Base-by-base conservation (phyloP, 2,113 vertebrate species). In the Rhineura floridana region DNA sequence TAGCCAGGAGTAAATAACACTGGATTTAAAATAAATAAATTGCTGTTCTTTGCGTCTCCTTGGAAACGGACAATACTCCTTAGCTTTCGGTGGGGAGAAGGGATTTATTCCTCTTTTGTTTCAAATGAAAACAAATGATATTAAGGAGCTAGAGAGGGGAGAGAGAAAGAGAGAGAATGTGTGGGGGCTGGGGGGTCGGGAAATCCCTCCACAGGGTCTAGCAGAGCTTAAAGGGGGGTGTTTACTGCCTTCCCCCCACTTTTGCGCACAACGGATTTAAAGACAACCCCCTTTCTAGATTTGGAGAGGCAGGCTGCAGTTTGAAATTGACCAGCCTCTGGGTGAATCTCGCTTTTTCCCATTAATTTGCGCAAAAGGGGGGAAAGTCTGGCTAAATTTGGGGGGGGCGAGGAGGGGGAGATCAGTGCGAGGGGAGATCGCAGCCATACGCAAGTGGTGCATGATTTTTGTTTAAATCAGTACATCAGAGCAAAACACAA, bases 11-110 rank as follows among this genome's bases (percentile, higher is more conserved):
- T 84, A 80, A 89, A 84, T 84, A 84, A 89, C 33, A 59, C 65
- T 4, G 73, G 82, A 69, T 72, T 89, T 80, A 87, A 87, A 48
- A 70, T 70, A 84, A 78, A 84, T 79, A 79, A 80, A 70, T 89
- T 25, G 81, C 70, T 63, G 52, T 83, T 76, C 55, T 48, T 83
- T 69, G 36, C 0, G 30, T 93, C 90, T 93, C 94, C 94, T 93
- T 93, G 94, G 93, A 91, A 96, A 95, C 89, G 4, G 77, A 67
- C 82, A 76, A 17, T 0, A 21, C 76, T 85, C 77, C 85, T 90
- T 83, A 42, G 80, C 1, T 4, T 44, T 30, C 15, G 48, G 21
- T 70, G 77, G 67, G 28, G 83, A 19, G 67, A 33, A 17, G 4
- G n/a, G 78, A 63, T 33, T 33, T n/a, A 19, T 19, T 9, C 46